Percentiles rank a stretch among this genome's conserved stretches.
Evolutionary conservation across 2,797 vertebrate species (phyloP).

Genomic region (Sus cebifrons): DNA sequence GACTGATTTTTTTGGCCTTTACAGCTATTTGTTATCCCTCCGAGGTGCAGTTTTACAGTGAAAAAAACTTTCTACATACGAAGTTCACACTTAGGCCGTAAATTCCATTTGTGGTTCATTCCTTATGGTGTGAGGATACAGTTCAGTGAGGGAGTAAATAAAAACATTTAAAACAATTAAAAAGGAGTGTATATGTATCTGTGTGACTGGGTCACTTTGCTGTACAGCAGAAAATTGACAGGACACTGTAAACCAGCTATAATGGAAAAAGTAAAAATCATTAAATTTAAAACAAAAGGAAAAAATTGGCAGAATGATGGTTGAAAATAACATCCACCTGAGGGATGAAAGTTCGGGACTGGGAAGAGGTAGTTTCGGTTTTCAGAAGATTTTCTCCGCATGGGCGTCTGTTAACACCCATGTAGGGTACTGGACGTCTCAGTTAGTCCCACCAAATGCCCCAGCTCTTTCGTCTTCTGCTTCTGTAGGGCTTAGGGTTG

Average conservation of each 20-base stretch:
- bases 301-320: not conserved
- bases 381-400: not conserved
- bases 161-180: not conserved
- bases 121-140: not conserved
- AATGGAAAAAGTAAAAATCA: too few species aligned
- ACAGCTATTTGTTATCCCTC: not conserved
- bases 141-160: not conserved
- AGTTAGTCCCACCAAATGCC: not conserved
- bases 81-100: not conserved
- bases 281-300: not conserved
- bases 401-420: not conserved
- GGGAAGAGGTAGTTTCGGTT: not conserved
- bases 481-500: not conserved
- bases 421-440: not conserved
- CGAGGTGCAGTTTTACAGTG: not conserved
- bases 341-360: not conserved
- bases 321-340: not conserved
- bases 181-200: too few species aligned
- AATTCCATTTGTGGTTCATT: not conserved
- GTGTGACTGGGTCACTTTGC: too few species aligned
- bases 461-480: not conserved
- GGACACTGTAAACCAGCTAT: too few species aligned
- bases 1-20: not conserved
- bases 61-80: not conserved
- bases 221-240: too few species aligned